phyloP scores from a whole-genome alignment of 1,140 invertebrate genomes.

The Physella acuta region DNA sequence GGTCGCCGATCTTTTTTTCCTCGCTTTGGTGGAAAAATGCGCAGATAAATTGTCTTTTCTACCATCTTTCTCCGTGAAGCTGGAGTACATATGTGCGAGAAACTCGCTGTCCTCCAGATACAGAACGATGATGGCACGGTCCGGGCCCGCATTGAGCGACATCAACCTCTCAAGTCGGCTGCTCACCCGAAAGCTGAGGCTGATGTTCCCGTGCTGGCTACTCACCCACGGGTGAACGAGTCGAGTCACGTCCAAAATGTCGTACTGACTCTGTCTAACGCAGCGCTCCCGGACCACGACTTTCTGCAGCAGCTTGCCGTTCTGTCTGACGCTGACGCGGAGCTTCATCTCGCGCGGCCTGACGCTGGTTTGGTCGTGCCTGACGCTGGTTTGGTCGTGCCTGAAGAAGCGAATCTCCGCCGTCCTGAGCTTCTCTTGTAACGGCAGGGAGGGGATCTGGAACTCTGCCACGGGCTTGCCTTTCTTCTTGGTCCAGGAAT shows the following conservation, averaged over 20 bases:
- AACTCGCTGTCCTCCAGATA: conserved; percentile 42
- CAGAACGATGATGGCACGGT: conserved; percentile 37
- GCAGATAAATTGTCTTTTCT: neutral
- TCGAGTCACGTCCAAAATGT: conserved; percentile 35
- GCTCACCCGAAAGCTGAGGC: conserved; percentile 28
- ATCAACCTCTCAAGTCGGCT: conserved; percentile 19
- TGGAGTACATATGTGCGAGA: conserved; percentile 39
- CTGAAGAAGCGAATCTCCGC: conserved; percentile 37
- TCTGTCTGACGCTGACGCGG: conserved; percentile 23
- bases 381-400: conserved; percentile 7
- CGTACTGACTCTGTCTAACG: conserved; percentile 24
- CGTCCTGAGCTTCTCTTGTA: conserved; percentile 34
- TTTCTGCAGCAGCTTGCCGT: conserved; percentile 24
- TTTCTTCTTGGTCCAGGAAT: conserved; percentile 11
- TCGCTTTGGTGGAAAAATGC: neutral
- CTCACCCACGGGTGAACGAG: conserved; percentile 32
- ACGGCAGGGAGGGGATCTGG: conserved; percentile 32
- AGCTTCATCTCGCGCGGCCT: conserved; percentile 25
- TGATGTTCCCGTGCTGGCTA: conserved; percentile 35
- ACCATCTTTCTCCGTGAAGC: conserved; percentile 31
- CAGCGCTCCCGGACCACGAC: conserved; percentile 18
- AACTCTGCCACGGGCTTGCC: conserved; percentile 23
- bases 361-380: conserved; percentile 3
- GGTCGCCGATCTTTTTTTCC: conserved; percentile 4
- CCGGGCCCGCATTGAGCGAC: neutral